phyloP scores from a whole-genome alignment of 1,140 invertebrate species.

The Drosophila orosa region DNA sequence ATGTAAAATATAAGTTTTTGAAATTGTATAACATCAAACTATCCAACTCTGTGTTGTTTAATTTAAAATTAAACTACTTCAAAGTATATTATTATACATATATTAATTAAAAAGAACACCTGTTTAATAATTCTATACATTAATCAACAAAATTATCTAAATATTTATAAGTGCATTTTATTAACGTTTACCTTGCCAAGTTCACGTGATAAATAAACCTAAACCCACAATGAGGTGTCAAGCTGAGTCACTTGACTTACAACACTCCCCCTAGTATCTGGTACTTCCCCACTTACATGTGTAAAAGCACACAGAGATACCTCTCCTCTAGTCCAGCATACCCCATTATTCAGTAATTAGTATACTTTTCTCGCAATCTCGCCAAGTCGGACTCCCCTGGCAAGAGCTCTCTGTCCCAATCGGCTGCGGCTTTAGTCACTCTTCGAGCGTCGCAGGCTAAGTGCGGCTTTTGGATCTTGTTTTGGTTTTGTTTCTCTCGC shows the following conservation, averaged over 20 bases:
- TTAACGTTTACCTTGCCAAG: background rate
- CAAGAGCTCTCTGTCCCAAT: conserved; percentile 18
- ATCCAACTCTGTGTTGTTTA: too few relatives aligned
- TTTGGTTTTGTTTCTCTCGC: conserved; percentile 13
- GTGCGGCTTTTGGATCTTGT: conserved; percentile 20
- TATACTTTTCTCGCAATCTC: conserved; percentile 25
- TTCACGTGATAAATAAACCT: background rate
- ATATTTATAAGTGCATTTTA: background rate
- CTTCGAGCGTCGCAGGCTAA: conserved; percentile 24
- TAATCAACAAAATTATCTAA: background rate
- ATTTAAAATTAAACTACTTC: too few relatives aligned
- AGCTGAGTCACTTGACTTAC: conserved; percentile 3
- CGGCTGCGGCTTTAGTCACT: conserved; percentile 32
- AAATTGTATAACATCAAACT: too few relatives aligned
- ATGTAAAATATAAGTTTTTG: too few relatives aligned
- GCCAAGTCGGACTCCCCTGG: background rate
- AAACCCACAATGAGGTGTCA: conserved; percentile 3
- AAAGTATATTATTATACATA: too few relatives aligned
- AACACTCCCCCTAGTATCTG: background rate
- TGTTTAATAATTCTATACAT: background rate
- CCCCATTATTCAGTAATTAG: conserved; percentile 4
- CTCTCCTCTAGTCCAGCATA: conserved; percentile 23
- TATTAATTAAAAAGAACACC: too few relatives aligned
- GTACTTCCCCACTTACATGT: background rate
- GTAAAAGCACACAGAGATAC: background rate